Evolutionary conservation across 2,797 vertebrate genomes (phyloP).

Genomic region (Chloroceryle inda): DNA sequence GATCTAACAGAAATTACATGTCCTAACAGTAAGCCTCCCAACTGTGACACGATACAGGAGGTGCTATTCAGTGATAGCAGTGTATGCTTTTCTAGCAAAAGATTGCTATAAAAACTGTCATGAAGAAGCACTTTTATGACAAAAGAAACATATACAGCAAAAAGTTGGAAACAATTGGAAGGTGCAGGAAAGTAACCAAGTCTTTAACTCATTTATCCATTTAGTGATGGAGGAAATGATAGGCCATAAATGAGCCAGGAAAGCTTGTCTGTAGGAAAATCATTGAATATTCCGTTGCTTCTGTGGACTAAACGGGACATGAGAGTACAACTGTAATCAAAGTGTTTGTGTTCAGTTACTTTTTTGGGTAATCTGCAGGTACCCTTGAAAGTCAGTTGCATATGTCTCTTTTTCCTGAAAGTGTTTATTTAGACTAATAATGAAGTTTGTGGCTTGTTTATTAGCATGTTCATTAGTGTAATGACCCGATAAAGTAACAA

Average conservation of each 20-base stretch:
- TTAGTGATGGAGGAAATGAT: conserved; percentile 12
- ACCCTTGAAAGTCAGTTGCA: background rate
- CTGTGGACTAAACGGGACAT: background rate
- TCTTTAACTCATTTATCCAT: background rate
- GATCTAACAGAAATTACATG: background rate
- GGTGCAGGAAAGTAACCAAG: background rate
- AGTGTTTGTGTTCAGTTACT: background rate
- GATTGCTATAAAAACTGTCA: background rate
- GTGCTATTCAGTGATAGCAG: background rate
- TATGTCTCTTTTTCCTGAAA: background rate
- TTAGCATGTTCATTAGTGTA: background rate
- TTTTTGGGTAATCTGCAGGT: background rate
- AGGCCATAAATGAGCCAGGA: background rate
- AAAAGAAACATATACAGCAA: background rate
- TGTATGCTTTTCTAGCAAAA: background rate
- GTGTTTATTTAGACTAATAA: background rate
- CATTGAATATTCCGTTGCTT: background rate
- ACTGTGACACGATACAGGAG: background rate
- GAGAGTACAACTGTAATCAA: background rate
- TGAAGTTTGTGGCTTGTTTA: background rate
- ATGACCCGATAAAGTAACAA: background rate
- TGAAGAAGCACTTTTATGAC: background rate
- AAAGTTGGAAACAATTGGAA: background rate
- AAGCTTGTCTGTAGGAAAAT: conserved; percentile 34
- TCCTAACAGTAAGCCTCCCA: background rate